phyloP scores from a whole-genome alignment of 2,888 invertebrate genomes.

The Eupithecia exiguata region DNA sequence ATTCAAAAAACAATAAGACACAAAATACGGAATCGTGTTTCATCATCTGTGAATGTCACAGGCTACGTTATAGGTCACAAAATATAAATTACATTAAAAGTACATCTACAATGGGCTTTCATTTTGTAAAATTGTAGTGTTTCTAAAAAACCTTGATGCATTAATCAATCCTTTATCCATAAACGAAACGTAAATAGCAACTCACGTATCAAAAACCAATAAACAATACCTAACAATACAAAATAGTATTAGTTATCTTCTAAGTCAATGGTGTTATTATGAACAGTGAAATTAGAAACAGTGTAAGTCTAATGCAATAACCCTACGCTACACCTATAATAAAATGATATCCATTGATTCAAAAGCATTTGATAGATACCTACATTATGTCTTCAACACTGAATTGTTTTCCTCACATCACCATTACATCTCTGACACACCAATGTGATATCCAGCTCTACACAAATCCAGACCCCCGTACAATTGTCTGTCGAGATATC shows the following conservation, averaged over 20 bases:
- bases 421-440: slow-evolving; percentile 9
- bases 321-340: not conserved
- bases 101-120: no score
- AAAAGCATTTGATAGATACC: not conserved
- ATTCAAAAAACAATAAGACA: no score
- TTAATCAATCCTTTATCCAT: not conserved
- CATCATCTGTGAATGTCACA: no score
- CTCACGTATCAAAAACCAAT: not conserved
- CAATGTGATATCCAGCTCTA: slow-evolving; percentile 43
- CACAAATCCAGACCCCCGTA: slow-evolving; percentile 57
- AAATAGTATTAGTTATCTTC: not conserved
- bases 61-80: no score
- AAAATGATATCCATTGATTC: not conserved
- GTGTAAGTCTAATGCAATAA: not conserved
- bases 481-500: slow-evolving; percentile 82
- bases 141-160: not conserved
- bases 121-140: not conserved
- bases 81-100: no score
- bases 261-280: not conserved
- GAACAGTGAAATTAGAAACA: not conserved
- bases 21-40: not conserved
- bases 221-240: not conserved
- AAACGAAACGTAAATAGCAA: not conserved
- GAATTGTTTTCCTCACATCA: not conserved
- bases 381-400: not conserved